phyloP scores from a whole-genome alignment of 1,140 invertebrate genomes.

The Carcinoscorpius rotundicauda region DNA sequence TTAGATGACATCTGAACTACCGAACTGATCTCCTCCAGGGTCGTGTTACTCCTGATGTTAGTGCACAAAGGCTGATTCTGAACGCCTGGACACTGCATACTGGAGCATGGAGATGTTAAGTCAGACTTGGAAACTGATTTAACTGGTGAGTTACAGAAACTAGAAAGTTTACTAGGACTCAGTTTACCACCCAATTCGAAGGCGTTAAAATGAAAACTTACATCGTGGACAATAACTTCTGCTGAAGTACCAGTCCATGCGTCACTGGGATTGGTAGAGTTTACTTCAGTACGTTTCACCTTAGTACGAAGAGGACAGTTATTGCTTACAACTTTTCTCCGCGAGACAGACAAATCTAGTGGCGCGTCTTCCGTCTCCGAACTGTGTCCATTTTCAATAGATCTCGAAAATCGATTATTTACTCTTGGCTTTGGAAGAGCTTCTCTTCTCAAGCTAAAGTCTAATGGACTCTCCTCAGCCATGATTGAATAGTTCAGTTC shows the following conservation, averaged over 20 bases:
- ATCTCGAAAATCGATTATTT: neutral
- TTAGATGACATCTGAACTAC: slow-evolving; percentile 33
- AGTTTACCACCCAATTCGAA: no score
- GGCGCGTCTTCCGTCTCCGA: slow-evolving; percentile 53
- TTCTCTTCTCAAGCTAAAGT: slow-evolving; percentile 56
- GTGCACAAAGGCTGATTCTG: neutral
- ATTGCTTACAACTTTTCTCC: neutral
- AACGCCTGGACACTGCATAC: neutral
- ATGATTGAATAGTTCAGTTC: neutral
- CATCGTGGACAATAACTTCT: neutral
- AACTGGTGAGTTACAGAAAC: no score
- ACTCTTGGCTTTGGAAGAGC: neutral
- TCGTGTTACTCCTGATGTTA: neutral
- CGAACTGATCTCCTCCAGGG: neutral
- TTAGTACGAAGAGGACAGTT: neutral
- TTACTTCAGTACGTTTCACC: neutral
- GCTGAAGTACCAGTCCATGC: neutral
- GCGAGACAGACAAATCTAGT: slow-evolving; percentile 61
- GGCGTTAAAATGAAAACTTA: no score
- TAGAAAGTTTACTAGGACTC: no score
- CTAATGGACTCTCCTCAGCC: slow-evolving; percentile 36
- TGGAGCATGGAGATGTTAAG: neutral
- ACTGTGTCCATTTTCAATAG: slow-evolving; percentile 36
- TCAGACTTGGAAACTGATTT: neutral
- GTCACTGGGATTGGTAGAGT: neutral